Evolutionary conservation across 2,797 vertebrate genomes (phyloP).

Genomic region (Florisuga fusca): DNA sequence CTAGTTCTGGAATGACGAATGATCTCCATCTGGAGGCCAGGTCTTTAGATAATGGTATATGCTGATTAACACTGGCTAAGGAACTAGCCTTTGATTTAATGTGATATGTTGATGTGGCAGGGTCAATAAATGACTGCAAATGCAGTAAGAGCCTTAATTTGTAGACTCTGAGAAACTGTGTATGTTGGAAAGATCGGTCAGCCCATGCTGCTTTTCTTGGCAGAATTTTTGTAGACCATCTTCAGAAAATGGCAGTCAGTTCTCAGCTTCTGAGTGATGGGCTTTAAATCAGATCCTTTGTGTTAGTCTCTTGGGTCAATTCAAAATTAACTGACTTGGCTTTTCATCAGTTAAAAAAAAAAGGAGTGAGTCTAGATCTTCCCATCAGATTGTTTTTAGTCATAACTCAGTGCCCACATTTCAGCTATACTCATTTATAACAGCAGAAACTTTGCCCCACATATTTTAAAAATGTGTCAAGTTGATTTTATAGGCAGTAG

Average conservation of each 20-base stretch:
- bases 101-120: not conserved
- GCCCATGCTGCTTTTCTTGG: slow-evolving; percentile 53
- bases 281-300: slow-evolving; percentile 51
- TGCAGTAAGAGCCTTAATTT: slow-evolving; percentile 17
- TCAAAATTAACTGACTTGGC: slow-evolving; percentile 52
- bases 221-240: slow-evolving; percentile 42
- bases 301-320: slow-evolving; percentile 43
- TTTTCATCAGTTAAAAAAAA: slow-evolving; percentile 48
- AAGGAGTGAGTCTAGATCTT: slow-evolving; percentile 21
- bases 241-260: slow-evolving; percentile 54
- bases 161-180: not conserved
- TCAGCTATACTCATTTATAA: not conserved
- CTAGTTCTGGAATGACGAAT: slow-evolving; percentile 4
- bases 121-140: slow-evolving; percentile 28
- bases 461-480: slow-evolving; percentile 31
- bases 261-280: slow-evolving; percentile 46
- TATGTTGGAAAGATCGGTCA: slow-evolving; percentile 16
- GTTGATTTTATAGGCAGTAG: slow-evolving; percentile 57
- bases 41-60: slow-evolving; percentile 9
- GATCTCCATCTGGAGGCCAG: slow-evolving; percentile 28
- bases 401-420: slow-evolving; percentile 9
- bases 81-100: slow-evolving; percentile 17
- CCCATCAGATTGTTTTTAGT: slow-evolving; percentile 29
- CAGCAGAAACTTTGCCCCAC: slow-evolving; percentile 15
- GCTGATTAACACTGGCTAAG: slow-evolving; percentile 30